Conservation (phyloP, 2,113 vertebrate genomes). For the Bothrops jararaca region DNA sequence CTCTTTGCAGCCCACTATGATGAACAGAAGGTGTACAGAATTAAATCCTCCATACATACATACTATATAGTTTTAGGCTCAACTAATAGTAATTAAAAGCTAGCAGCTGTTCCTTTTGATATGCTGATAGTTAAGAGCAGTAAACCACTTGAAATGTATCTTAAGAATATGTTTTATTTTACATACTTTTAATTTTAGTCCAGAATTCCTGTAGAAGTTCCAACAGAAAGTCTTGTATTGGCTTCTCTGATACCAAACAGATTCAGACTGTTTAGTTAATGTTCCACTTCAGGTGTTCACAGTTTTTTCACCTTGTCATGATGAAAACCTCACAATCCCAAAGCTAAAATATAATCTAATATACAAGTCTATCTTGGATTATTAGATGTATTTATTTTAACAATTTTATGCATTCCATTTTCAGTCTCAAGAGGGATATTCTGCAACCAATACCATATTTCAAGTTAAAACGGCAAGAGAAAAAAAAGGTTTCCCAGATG, state of each 20-base stretch:
- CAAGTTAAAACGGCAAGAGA: background rate
- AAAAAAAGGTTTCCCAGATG: background rate
- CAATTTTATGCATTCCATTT: background rate
- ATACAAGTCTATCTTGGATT: background rate
- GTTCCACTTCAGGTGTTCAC: no score
- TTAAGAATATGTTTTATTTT: background rate
- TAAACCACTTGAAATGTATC: background rate
- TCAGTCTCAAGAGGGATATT: background rate
- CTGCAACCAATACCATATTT: background rate
- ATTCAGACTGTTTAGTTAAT: background rate
- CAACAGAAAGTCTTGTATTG: background rate
- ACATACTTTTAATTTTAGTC: background rate
- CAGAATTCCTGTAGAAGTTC: background rate
- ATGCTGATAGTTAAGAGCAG: background rate
- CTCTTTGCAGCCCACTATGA: background rate
- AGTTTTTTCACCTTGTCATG: background rate
- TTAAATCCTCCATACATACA: background rate
- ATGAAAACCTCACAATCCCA: background rate
- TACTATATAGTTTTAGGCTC: background rate
- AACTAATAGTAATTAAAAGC: background rate
- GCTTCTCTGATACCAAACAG: background rate
- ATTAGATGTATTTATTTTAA: background rate
- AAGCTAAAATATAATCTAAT: background rate
- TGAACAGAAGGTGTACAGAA: background rate
- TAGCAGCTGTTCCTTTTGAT: background rate